Base-by-base conservation (phyloP, 2,113 vertebrate genomes). In the Bothrops jararaca region DNA sequence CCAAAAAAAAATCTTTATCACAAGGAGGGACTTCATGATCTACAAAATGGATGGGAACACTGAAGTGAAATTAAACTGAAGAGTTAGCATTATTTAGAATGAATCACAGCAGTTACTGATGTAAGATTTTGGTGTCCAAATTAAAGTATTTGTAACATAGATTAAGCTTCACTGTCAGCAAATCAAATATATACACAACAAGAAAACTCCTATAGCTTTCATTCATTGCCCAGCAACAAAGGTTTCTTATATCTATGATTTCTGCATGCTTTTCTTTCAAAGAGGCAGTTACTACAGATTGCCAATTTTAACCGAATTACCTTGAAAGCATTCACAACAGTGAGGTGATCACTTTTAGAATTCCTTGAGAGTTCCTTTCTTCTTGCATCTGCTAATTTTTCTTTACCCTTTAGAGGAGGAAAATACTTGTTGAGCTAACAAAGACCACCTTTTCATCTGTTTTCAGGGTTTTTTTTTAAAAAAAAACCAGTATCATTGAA, bases 321-420 rank as follows among this genome's bases (percentile, higher is more conserved):
- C 98, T 97, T 96, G 95, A 99, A 99, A 26, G 99, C 99, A 95
- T 99, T 98, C 93, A 99, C 98, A 54, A 99, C 98, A 22, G 99
- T 99, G 42, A 99, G 97, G 95, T 99, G 99, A 94, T 99, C 99
- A 34, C 99, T 99, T 95, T 98, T 99, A 0, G 98, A 98, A 95
- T 98, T 98, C 92, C 97, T 98, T 24, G 99, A 99, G 91, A 99
- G 95, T 39, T 96, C 96, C 94, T 97, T 99, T 92, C 98, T 98
- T 96, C 98, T 99, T 93, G 98, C 98, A 97, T 99, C 99, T 39
- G 99, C 99, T 1, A 99, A 95, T 96, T 99, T 99, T 96, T 99
- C 99, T 97, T 99, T 99, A 57, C 99, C 99, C 99, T 99, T 96
- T 93, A 91, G 95, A 58, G 50, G 89, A 64, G 57, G 42, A 22